Evolutionary conservation across 1,140 invertebrate species (phyloP).

Genomic region (Platorchestia sp.): DNA sequence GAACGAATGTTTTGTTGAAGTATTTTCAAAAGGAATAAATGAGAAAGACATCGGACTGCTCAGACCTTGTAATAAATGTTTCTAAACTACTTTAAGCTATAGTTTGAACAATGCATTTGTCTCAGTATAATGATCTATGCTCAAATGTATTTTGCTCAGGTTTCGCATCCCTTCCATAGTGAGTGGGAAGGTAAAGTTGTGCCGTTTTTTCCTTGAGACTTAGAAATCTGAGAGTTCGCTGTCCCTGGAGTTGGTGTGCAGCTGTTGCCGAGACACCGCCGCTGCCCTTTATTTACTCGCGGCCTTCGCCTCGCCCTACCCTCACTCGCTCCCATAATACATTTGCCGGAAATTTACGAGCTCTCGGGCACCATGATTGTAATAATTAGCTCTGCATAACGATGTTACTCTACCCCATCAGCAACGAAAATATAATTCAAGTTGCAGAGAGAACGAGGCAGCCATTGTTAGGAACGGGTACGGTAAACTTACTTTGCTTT

Average conservation of each 20-base stretch:
- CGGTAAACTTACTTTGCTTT: background rate
- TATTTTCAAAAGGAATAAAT: no score
- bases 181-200: background rate
- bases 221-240: background rate
- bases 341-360: background rate
- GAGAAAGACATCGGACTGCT: no score
- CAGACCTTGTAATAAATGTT: no score
- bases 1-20: no score
- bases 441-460: background rate
- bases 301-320: background rate
- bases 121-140: no score
- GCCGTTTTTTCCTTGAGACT: background rate
- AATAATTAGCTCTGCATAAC: slow-evolving; percentile 1
- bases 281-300: background rate
- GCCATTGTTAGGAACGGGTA: background rate
- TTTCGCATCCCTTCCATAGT: background rate
- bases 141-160: no score
- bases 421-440: background rate
- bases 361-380: background rate
- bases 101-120: no score
- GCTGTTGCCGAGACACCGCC: background rate
- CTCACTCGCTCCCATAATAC: background rate
- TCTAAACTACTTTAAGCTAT: no score
- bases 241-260: background rate
- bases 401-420: background rate